Conservation (phyloP, 2,888 invertebrate genomes). For the Oegoconia quadripuncta region DNA sequence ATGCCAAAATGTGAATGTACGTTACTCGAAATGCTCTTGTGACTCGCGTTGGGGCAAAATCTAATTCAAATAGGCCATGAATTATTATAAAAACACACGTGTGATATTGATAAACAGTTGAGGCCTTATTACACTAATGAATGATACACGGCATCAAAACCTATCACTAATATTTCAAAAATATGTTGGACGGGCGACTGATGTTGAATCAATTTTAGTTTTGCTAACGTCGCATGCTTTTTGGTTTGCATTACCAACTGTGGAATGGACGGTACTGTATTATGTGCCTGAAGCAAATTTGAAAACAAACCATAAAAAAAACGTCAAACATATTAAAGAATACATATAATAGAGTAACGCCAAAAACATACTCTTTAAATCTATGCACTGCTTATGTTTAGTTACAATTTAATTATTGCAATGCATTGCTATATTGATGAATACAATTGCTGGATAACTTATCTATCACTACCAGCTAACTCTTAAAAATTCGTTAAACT, state of each 20-base stretch:
- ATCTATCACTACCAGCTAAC: neutral
- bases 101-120: too few species aligned
- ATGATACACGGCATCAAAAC: too few species aligned
- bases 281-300: neutral
- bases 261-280: conserved; percentile 13
- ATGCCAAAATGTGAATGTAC: conserved; percentile 44
- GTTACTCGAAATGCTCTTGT: conserved; percentile 28
- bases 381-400: conserved; percentile 5
- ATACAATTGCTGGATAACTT: conserved; percentile 1
- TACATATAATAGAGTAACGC: neutral
- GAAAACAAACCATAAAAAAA: neutral
- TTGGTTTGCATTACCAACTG: too few species aligned
- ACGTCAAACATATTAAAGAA: neutral
- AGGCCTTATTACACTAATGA: too few species aligned
- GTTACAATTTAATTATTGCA: conserved; percentile 9
- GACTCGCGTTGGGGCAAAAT: conserved; percentile 38
- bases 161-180: too few species aligned
- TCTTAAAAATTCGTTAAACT: neutral
- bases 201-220: neutral
- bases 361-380: neutral
- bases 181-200: neutral
- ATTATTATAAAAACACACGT: neutral
- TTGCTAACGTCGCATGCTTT: too few species aligned
- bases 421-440: conserved; percentile 7
- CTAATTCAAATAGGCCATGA: neutral